phyloP scores from a whole-genome alignment of 1,140 invertebrate species.

The Bombus balteatus region DNA sequence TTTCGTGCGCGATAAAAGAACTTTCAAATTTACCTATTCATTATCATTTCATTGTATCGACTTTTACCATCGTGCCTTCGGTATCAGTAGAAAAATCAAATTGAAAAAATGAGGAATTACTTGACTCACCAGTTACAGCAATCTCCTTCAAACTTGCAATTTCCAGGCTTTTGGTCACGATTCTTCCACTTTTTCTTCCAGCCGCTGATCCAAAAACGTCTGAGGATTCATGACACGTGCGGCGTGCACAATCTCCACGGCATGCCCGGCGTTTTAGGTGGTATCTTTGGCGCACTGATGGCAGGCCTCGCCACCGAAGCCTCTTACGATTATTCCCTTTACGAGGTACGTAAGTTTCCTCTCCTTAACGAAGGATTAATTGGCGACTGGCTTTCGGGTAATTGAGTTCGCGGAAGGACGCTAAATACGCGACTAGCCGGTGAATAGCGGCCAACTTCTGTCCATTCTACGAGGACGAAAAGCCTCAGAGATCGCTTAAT shows the following conservation, averaged over 20 bases:
- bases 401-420: conserved; percentile 29
- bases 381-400: background rate
- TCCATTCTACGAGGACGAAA: background rate
- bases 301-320: conserved; percentile 87
- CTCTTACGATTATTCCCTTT: conserved; percentile 84
- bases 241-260: conserved; percentile 98
- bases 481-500: conserved; percentile 29
- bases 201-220: conserved; percentile 87
- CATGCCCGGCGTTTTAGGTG: conserved; percentile 95
- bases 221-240: conserved; percentile 95
- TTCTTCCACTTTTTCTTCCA: conserved; percentile 73
- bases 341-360: conserved; percentile 77
- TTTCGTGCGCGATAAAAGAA: background rate
- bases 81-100: background rate
- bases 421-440: background rate
- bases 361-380: conserved; percentile 26
- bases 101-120: background rate
- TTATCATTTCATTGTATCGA: background rate
- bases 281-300: conserved; percentile 89
- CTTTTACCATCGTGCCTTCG: no score
- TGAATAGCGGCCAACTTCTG: conserved; percentile 7
- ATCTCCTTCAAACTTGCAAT: background rate
- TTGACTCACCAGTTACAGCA: background rate
- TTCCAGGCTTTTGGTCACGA: background rate
- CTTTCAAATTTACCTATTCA: background rate